phyloP scores from a whole-genome alignment of 2,113 vertebrate genomes.

The Corythornis madagascariensis region DNA sequence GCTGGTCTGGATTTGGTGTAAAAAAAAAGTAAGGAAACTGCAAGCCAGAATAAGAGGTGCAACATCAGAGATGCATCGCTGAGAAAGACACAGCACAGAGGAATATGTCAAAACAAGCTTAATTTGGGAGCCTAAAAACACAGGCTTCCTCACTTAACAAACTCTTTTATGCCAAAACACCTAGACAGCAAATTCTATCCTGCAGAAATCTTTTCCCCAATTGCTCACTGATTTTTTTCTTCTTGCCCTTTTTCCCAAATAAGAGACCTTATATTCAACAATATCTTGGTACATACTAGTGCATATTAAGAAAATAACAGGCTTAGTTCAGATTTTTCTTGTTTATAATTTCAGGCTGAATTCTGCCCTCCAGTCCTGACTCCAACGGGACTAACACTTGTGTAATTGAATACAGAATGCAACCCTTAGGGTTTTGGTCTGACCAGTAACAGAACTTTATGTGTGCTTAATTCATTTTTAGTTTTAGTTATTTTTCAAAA shows the following conservation, averaged over 20 bases:
- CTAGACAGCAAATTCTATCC: background rate
- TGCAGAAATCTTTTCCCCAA: background rate
- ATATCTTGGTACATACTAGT: background rate
- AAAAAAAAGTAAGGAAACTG: background rate
- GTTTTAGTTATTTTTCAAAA: slow-evolving; percentile 49
- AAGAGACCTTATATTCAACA: slow-evolving; percentile 9
- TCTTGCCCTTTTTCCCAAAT: slow-evolving; percentile 27
- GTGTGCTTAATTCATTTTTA: slow-evolving; percentile 60
- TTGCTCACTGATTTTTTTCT: background rate
- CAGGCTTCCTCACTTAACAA: background rate
- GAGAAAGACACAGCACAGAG: background rate
- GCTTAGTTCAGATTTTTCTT: slow-evolving; percentile 48
- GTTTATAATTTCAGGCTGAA: slow-evolving; percentile 66
- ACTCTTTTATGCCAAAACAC: background rate
- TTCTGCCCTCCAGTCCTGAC: slow-evolving; percentile 63
- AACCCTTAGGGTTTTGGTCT: slow-evolving; percentile 52
- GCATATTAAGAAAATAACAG: slow-evolving; percentile 30
- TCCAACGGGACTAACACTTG: slow-evolving; percentile 45
- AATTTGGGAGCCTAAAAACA: background rate
- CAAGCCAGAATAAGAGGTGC: background rate
- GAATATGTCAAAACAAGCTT: background rate
- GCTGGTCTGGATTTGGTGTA: background rate
- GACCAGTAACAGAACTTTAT: slow-evolving; percentile 49
- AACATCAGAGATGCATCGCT: background rate
- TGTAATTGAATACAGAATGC: slow-evolving; percentile 66